Percentiles rank a stretch among this genome's conserved stretches.
Evolutionary conservation across 2,797 vertebrate species (phyloP).

Genomic region (Gambelia wislizenii): DNA sequence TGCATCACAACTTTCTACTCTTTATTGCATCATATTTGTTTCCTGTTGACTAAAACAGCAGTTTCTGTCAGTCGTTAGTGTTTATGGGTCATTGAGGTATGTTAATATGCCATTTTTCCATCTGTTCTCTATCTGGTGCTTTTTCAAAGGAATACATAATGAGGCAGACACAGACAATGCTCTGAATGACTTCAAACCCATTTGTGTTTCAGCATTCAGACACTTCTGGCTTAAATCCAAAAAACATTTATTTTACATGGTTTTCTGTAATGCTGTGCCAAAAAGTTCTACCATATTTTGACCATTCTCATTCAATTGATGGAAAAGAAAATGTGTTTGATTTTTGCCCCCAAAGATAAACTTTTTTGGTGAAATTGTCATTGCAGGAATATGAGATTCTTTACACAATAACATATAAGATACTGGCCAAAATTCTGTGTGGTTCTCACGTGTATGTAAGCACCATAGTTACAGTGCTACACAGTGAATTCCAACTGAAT

Average conservation of each 20-base stretch:
- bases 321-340: neutral
- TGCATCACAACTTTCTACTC: neutral
- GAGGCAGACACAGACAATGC: neutral
- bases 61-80: slow-evolving; percentile 22
- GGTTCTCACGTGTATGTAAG: too few species aligned
- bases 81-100: slow-evolving; percentile 36
- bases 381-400: neutral
- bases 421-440: too few species aligned
- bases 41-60: slow-evolving; percentile 32
- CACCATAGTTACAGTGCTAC: too few species aligned
- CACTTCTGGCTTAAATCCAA: neutral
- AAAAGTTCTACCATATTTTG: neutral
- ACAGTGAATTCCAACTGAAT: too few species aligned
- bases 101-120: slow-evolving; percentile 39
- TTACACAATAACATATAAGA: too few species aligned
- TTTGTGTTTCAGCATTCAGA: neutral
- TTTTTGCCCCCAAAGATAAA: neutral
- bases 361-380: neutral
- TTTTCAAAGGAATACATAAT: slow-evolving; percentile 17
- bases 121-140: slow-evolving; percentile 15
- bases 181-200: neutral
- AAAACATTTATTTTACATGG: neutral
- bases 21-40: slow-evolving; percentile 17
- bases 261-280: neutral
- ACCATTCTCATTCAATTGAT: neutral